phyloP scores from a whole-genome alignment of 1,140 invertebrate genomes.

The Cydia amplana region DNA sequence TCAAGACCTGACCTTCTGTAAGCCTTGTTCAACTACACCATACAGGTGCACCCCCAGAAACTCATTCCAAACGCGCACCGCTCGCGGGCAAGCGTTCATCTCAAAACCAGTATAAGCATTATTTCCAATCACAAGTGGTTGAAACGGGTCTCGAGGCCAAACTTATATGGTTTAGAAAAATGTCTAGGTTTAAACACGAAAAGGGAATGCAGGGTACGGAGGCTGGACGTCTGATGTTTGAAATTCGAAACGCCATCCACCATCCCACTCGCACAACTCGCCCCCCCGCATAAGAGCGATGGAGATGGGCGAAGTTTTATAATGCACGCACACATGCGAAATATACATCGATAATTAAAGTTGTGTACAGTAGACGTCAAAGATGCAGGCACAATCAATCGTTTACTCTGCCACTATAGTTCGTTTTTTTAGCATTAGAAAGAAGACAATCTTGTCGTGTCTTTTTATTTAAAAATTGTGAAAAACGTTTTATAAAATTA shows the following conservation, averaged over 20 bases:
- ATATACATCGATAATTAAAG: too few relatives aligned
- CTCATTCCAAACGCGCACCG: background rate
- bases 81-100: background rate
- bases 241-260: background rate
- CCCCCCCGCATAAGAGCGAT: background rate
- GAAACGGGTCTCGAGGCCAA: background rate
- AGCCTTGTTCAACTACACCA: background rate
- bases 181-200: background rate
- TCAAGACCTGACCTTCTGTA: background rate
- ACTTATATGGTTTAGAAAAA: background rate
- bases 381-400: too few relatives aligned
- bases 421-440: too few relatives aligned
- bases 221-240: slow-evolving; percentile 4
- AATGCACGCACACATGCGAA: too few relatives aligned
- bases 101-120: background rate
- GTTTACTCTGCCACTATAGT: too few relatives aligned
- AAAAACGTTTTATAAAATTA: too few relatives aligned
- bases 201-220: background rate
- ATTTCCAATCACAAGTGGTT: background rate
- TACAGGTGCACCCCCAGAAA: background rate
- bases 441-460: too few relatives aligned
- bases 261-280: background rate
- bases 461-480: too few relatives aligned
- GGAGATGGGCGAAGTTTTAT: background rate
- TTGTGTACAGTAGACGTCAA: too few relatives aligned